A percentile compares a stretch with the other conserved stretches of the same genome.
Conservation (phyloP, 2,797 vertebrate species). For the Lerista edwardsae region DNA sequence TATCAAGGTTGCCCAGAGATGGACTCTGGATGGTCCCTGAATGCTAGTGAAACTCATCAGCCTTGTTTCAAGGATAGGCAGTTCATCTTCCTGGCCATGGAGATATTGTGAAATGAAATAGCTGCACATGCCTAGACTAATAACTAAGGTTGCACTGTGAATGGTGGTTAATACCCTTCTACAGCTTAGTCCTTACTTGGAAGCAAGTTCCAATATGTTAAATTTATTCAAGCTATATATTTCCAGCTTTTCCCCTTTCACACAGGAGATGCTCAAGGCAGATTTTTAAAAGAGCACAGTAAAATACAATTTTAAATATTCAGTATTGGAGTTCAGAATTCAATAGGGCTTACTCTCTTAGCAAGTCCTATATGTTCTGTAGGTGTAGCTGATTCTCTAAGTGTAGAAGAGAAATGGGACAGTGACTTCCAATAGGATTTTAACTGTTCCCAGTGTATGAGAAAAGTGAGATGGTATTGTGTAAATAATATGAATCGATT, state of each 20-base stretch:
- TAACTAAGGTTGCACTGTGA: background rate
- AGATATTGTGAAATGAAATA: conserved; percentile 31
- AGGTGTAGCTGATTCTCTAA: background rate
- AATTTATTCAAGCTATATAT: too few species aligned
- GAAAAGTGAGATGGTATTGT: background rate
- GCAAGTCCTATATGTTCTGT: background rate
- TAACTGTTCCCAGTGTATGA: background rate
- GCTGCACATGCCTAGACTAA: background rate
- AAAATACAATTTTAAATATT: too few species aligned
- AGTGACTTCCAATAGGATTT: background rate
- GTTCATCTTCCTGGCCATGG: conserved; percentile 44
- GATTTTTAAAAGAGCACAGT: too few species aligned
- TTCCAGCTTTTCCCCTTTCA: too few species aligned
- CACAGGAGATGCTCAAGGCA: too few species aligned
- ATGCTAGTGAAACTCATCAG: conserved; percentile 40
- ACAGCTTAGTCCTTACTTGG: too few species aligned
- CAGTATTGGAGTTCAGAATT: too few species aligned
- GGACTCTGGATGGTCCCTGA: conserved; percentile 50
- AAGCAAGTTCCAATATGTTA: too few species aligned
- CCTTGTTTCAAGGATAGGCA: conserved; percentile 59
- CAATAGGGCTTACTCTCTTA: too few species aligned
- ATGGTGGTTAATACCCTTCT: background rate
- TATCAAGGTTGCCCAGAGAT: conserved; percentile 44
- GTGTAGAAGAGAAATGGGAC: background rate
- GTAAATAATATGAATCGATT: background rate